Conservation (phyloP, 2,888 invertebrate genomes). For the Nomada ferruginata region DNA sequence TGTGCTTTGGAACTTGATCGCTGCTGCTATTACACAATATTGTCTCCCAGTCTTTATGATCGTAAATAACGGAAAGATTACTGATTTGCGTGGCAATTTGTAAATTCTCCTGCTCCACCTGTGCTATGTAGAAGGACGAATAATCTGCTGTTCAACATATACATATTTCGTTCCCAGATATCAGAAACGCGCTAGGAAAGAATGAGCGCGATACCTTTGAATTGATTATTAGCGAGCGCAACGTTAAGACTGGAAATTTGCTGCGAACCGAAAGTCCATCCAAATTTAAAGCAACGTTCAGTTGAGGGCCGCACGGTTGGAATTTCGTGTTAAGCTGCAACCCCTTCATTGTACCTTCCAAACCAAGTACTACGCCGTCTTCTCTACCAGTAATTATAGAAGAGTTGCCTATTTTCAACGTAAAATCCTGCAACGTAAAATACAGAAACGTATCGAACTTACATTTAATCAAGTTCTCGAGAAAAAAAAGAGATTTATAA, state of each 20-base stretch:
- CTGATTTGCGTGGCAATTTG: constrained; percentile 85
- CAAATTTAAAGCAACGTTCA: constrained; percentile 78
- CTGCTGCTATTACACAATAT: constrained; percentile 62
- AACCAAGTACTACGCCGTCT: constrained; percentile 88
- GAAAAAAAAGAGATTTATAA: neutral
- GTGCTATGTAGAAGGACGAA: neutral
- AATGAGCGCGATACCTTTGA: constrained; percentile 73
- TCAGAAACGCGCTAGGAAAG: neutral
- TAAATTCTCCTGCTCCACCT: constrained; percentile 81
- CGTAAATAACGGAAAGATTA: constrained; percentile 89
- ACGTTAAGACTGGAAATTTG: constrained; percentile 80
- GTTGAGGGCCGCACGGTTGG: constrained; percentile 74
- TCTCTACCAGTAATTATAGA: constrained; percentile 89
- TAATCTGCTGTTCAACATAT: neutral
- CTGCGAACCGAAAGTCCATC: constrained; percentile 81
- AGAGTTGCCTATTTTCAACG: constrained; percentile 90
- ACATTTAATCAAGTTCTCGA: neutral
- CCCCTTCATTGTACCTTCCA: constrained; percentile 89
- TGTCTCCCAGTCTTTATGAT: constrained; percentile 86
- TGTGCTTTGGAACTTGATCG: constrained; percentile 75
- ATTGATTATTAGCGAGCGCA: constrained; percentile 78
- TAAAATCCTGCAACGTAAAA: constrained; percentile 87
- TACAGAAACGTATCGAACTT: neutral
- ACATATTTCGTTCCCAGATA: neutral
- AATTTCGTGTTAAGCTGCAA: constrained; percentile 86